Evolutionary conservation across 2,888 invertebrate species (phyloP).

Genomic region (Ischnus inquisitorius): DNA sequence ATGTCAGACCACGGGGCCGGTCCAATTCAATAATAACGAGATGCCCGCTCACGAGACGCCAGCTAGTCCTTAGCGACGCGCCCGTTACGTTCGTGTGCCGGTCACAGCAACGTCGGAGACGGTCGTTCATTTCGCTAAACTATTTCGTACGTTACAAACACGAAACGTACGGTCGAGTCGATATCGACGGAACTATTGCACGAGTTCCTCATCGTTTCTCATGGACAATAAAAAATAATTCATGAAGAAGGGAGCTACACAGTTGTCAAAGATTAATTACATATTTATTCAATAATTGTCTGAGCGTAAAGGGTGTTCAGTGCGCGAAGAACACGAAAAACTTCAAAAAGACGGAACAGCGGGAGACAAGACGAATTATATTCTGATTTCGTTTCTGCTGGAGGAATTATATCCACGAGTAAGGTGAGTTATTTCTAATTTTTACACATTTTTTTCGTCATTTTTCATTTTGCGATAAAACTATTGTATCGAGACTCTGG

Average conservation of each 20-base stretch:
- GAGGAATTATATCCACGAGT: conserved; percentile 77
- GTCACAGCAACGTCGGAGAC: conserved; percentile 63
- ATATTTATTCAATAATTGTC: not conserved
- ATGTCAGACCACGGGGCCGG: conserved; percentile 90
- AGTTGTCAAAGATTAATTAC: not conserved
- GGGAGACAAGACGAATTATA: not conserved
- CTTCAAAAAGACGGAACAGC: too few species aligned
- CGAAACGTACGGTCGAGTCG: not conserved
- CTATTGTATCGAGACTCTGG: not conserved
- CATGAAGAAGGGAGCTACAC: not conserved
- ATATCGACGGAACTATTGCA: not conserved
- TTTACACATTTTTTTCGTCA: not conserved
- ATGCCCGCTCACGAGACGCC: conserved; percentile 79
- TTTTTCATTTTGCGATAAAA: not conserved
- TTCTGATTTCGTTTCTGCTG: not conserved
- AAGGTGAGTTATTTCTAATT: conserved; percentile 72
- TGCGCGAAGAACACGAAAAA: conserved; percentile 47
- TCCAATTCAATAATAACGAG: conserved; percentile 85
- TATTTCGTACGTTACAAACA: conserved; percentile 2
- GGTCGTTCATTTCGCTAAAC: conserved; percentile 26
- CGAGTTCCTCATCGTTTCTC: not conserved
- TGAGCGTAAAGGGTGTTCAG: conserved; percentile 55
- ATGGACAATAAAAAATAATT: too few species aligned
- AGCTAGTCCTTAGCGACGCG: conserved; percentile 80
- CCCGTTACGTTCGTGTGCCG: conserved; percentile 73